Base-by-base conservation (phyloP, 1,140 invertebrate species). In the Lutraria rhynchaena region DNA sequence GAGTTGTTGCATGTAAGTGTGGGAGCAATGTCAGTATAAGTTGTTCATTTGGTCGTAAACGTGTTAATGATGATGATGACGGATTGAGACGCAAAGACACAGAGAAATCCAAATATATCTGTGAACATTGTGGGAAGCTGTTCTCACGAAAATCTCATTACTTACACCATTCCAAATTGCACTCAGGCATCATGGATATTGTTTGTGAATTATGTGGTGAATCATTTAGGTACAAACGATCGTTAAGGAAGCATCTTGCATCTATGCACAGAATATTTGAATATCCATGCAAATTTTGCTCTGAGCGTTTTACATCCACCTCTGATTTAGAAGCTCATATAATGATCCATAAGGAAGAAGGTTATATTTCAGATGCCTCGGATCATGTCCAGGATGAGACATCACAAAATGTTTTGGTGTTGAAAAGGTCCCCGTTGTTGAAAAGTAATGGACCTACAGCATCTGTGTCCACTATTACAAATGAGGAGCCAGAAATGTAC, bases 121-220 rank as follows among this genome's bases (percentile, higher is more conserved):
- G 60, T 63, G n/a, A 35, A 33, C 19, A 19, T 13, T 63, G 60
- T 33, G 33, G 35, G 13, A 63, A 63, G 35, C 3, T 33, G 22
- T 63, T 33, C 31, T 13, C 27, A n/a, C n/a, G 35, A 15, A 63
- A 22, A 35, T 0, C 35, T 19, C 24, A 63, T 33, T 67, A 33
- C 67, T 17, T 55, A 41, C 60, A 33, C 4, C 75, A 77, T 29
- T 19, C 41, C 3, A 57, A 37, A 58, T 37, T 41, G 19, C 70
- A 67, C 24, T 49, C 44, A 1, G 44, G 29, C 31, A 27, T 15
- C 2, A 49, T 17, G n/a, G 41, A 67, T 49, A 46, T 46, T 27
- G 19, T 58, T 1, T 73, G 70, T 46, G 7, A 73, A 13, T 27
- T 51, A 9, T 73, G 70, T 58, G 11, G 4, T 11, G 55, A 19